Conservation (phyloP, 30 jellyfish, hydroid and myxozoan species). For the Euphysa ruthae region DNA sequence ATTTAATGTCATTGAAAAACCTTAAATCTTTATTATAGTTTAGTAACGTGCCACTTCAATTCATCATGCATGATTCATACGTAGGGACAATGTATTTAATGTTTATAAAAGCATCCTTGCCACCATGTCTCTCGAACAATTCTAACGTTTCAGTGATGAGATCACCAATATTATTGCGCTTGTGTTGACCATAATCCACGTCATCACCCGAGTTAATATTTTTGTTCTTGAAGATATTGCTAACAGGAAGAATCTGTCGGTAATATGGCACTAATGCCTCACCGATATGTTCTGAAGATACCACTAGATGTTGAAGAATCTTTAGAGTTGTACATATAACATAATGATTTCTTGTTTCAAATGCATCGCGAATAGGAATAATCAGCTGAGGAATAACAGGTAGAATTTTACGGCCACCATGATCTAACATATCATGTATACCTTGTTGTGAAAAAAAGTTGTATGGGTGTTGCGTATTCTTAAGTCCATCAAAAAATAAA, state of each 20-base stretch:
- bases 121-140: slow-evolving; percentile 83
- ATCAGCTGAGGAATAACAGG: slow-evolving; percentile 89
- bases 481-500: slow-evolving; percentile 78
- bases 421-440: slow-evolving; percentile 92
- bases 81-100: slow-evolving; percentile 93
- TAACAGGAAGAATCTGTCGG: slow-evolving; percentile 80
- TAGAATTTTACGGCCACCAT: slow-evolving; percentile 76
- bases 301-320: slow-evolving; percentile 73
- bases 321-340: slow-evolving; percentile 79
- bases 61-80: slow-evolving; percentile 80
- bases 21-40: no score
- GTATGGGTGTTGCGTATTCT: slow-evolving; percentile 80
- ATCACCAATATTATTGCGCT: slow-evolving; percentile 86
- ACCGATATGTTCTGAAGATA: slow-evolving; percentile 76
- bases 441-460: slow-evolving; percentile 90
- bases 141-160: slow-evolving; percentile 80
- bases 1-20: no score
- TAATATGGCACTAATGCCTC: slow-evolving; percentile 92
- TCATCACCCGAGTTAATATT: slow-evolving; percentile 83
- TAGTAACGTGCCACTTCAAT: no score
- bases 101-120: slow-evolving; percentile 92
- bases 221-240: slow-evolving; percentile 63
- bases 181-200: slow-evolving; percentile 89
- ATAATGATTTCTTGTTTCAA: slow-evolving; percentile 65
- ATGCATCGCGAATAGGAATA: slow-evolving; percentile 84